Evolutionary conservation across 2,888 invertebrate species (phyloP), one percentile per base, ranked within the genome.

Genomic region (Formica aserva): DNA sequence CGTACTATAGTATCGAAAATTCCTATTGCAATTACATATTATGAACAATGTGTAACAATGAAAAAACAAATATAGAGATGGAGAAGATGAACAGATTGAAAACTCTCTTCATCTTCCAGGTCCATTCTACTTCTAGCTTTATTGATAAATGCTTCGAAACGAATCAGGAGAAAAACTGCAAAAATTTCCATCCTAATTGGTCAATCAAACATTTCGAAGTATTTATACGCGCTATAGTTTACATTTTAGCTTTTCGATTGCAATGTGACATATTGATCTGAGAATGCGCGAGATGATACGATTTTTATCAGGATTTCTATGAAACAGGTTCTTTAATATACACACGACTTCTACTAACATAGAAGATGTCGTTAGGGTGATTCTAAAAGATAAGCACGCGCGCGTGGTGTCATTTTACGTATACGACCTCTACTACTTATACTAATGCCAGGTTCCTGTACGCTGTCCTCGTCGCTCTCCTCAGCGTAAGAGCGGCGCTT

Each of bases 381-480:
- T 87, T 96, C 95, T 48, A 95, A 93, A 85, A 96, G 94, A 90
- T 97, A 96, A 72, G 97, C 97, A 75, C 97, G 96, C 85, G 97
- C 98, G 93, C 97, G 96, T 82, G 97, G 97, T 38, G 98, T 98
- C 91, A 98, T 96, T 94, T 97, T 97, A 76, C 98, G 96, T 81
- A 98, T 96, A 62, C 98, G 96, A 3, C 98, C 98, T 76, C 98
- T 96, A 91, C 98, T 98, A 93, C 97, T 97, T 48, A 97, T 96
- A 90, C 96, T 96, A 67, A 96, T 95, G 60, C 94, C 95, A 22
- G 94, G 94, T 84, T 93, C 72, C 5, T 60, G 78, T 8, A 62
- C 2, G 15, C 72, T 80, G 2, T 52, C 52, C 13, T 80, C 78
- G 29, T 89, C 89, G n/a, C 89, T 89, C 9, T 94, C 94, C 84